Conservation (phyloP, 1,140 invertebrate species). For the Theocolax elegans region DNA sequence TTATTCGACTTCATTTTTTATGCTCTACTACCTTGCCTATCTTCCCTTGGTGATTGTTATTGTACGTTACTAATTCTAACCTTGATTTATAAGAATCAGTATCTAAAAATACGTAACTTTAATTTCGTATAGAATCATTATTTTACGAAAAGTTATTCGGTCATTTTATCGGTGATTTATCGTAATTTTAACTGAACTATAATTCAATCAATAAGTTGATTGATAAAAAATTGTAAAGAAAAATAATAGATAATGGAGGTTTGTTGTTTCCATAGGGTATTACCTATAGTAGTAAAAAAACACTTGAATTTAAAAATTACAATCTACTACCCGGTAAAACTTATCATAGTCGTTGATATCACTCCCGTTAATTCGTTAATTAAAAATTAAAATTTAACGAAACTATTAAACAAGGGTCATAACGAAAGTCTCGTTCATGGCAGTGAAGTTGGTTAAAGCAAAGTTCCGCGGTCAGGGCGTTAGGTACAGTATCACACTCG, state of each 20-base stretch:
- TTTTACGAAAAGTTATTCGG: too few species aligned
- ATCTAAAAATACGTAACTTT: too few species aligned
- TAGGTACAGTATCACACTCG: slow-evolving; percentile 6
- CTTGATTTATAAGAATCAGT: too few species aligned
- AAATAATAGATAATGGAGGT: too few species aligned
- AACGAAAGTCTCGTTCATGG: slow-evolving; percentile 15
- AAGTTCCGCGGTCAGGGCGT: not conserved
- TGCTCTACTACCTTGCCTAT: not conserved
- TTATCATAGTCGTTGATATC: not conserved
- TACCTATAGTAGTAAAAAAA: not conserved
- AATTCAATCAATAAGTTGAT: too few species aligned
- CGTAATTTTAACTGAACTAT: too few species aligned
- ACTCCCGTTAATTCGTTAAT: slow-evolving; percentile 23
- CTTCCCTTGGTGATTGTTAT: too few species aligned
- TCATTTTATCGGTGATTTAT: too few species aligned
- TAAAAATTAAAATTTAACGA: slow-evolving; percentile 18
- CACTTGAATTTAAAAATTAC: not conserved
- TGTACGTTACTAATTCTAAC: too few species aligned
- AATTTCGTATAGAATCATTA: too few species aligned
- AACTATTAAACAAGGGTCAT: slow-evolving; percentile 22
- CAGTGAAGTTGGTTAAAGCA: slow-evolving; percentile 4
- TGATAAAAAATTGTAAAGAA: too few species aligned
- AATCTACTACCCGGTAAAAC: not conserved
- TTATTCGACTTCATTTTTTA: not conserved
- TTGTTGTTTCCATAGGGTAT: too few species aligned